phyloP scores from a whole-genome alignment of 2,113 vertebrate species.

The Cololabis saira region DNA sequence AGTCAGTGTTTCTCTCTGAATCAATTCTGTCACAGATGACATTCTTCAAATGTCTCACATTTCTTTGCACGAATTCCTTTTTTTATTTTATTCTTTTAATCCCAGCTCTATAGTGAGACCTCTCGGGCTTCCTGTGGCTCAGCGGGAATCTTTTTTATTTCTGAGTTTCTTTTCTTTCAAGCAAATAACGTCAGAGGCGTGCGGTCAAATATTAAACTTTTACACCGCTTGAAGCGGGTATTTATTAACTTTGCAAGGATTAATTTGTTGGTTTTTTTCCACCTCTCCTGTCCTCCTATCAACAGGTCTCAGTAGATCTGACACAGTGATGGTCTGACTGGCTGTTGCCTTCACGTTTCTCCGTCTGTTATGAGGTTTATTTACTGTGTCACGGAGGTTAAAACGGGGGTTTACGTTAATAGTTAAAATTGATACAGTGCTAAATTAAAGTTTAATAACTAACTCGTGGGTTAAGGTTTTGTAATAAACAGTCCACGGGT shows the following conservation, averaged over 20 bases:
- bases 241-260: slow-evolving; percentile 54
- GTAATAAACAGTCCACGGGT: not conserved
- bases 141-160: slow-evolving; percentile 64
- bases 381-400: not conserved
- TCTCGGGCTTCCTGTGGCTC: slow-evolving; percentile 49
- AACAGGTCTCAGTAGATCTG: slow-evolving; percentile 36
- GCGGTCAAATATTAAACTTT: slow-evolving; percentile 60
- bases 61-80: slow-evolving; percentile 66
- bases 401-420: not conserved
- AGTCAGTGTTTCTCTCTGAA: slow-evolving; percentile 6
- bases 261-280: not conserved
- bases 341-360: no score
- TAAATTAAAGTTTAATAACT: not conserved
- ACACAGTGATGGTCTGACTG: no score
- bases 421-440: not conserved
- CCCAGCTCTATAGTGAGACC: not conserved
- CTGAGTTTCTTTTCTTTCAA: not conserved
- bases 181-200: slow-evolving; percentile 10
- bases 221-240: slow-evolving; percentile 20
- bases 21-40: slow-evolving; percentile 30
- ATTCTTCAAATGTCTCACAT: slow-evolving; percentile 76
- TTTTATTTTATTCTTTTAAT: slow-evolving; percentile 38
- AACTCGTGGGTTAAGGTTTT: not conserved
- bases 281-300: not conserved
- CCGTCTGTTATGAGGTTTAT: not conserved